These are phyloP conservation scores for Gibbula magus DNA, from an alignment of 2,888 invertebrate genomes.

Conservation along the genomic window DNA sequence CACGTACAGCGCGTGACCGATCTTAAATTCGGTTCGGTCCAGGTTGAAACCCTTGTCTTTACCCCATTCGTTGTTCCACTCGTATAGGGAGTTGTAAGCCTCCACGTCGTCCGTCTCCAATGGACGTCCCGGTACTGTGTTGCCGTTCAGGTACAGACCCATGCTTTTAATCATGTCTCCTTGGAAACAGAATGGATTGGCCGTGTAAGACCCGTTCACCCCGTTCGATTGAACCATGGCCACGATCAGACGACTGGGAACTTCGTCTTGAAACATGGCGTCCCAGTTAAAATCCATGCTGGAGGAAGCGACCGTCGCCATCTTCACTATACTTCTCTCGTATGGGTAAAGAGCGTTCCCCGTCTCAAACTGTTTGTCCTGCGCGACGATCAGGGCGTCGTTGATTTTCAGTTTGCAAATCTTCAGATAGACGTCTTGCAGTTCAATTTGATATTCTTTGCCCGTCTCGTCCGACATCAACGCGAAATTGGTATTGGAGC, in stretches of 20 bases:
- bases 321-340: neutral
- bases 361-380: neutral
- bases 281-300: neutral
- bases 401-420: neutral
- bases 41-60: neutral
- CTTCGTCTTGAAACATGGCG: neutral
- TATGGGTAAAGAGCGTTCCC: neutral
- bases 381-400: neutral
- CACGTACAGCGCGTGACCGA: neutral
- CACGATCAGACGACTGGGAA: neutral
- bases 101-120: neutral
- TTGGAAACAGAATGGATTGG: neutral
- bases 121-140: neutral
- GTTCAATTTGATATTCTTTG: slow-evolving; percentile 25
- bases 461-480: slow-evolving; percentile 19
- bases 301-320: neutral
- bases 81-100: neutral
- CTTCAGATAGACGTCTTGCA: slow-evolving; percentile 25
- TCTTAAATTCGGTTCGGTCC: neutral
- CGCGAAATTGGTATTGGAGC: slow-evolving; percentile 8
- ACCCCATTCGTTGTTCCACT: neutral
- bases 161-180: neutral
- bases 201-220: neutral
- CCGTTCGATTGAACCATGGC: neutral
- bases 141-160: neutral